A percentile compares a stretch with the other conserved stretches of the same genome.
phyloP scores from a whole-genome alignment of 2,113 vertebrate genomes.

The Engystomops pustulosus region DNA sequence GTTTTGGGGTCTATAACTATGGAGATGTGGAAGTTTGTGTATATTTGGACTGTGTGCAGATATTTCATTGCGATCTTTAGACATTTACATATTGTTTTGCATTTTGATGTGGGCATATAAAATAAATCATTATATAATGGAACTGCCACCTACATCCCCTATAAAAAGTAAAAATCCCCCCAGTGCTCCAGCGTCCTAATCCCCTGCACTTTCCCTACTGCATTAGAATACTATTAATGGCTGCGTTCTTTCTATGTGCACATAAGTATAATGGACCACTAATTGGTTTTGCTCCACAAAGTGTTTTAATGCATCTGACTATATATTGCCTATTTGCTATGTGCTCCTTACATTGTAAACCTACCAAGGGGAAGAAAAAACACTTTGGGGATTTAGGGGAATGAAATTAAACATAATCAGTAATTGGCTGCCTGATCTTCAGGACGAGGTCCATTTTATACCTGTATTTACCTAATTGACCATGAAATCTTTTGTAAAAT shows the following conservation, averaged over 20 bases:
- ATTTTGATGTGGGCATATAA: not conserved
- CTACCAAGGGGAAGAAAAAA: conserved; percentile 57
- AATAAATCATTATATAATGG: not conserved
- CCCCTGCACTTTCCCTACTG: not conserved
- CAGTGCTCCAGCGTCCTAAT: not conserved
- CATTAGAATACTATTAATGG: not conserved
- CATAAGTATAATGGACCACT: conserved; percentile 53
- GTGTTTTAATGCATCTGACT: conserved; percentile 60
- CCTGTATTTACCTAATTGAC: conserved; percentile 79
- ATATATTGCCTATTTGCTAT: conserved; percentile 60
- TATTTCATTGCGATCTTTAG: no score
- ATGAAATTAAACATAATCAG: conserved; percentile 78
- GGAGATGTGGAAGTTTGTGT: no score
- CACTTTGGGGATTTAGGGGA: conserved; percentile 70
- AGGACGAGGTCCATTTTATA: conserved; percentile 72
- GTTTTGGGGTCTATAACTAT: no score
- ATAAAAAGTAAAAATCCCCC: not conserved
- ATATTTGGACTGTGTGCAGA: no score
- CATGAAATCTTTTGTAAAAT: conserved; percentile 76
- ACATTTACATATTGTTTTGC: no score
- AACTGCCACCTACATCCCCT: not conserved
- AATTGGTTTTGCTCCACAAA: conserved; percentile 60
- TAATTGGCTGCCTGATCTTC: conserved; percentile 77
- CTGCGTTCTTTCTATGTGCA: conserved; percentile 18
- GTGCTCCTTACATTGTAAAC: conserved; percentile 67